phyloP scores from a whole-genome alignment of 2,888 invertebrate species.

The Mimachlamys varia region DNA sequence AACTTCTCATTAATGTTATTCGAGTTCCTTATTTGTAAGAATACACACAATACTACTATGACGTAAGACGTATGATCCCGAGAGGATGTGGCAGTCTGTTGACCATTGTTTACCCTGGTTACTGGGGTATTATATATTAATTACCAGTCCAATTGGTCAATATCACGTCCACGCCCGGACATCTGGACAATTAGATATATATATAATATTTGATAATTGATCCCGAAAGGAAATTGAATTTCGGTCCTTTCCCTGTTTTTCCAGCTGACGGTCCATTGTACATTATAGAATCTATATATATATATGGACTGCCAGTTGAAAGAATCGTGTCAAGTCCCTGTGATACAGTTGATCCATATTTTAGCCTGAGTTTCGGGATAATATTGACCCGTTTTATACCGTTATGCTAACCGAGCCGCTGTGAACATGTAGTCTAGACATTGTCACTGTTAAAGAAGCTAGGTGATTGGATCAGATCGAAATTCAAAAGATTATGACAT shows the following conservation, averaged over 20 bases:
- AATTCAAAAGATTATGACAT: too few relatives aligned
- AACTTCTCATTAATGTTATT: not conserved
- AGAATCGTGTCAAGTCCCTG: too few relatives aligned
- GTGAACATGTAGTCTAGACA: too few relatives aligned
- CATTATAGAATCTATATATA: too few relatives aligned
- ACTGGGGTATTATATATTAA: too few relatives aligned
- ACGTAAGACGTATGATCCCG: not conserved
- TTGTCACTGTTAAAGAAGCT: too few relatives aligned
- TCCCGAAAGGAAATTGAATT: not conserved
- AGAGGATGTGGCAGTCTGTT: not conserved
- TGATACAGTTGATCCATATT: not conserved
- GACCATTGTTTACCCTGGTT: too few relatives aligned
- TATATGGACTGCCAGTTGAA: too few relatives aligned
- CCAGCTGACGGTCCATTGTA: not conserved
- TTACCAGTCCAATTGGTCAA: not conserved
- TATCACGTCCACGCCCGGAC: not conserved
- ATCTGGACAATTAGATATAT: constrained; percentile 1
- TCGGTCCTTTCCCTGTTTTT: not conserved
- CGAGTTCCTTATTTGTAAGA: too few relatives aligned
- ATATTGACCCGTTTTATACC: not conserved
- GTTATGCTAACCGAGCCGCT: not conserved
- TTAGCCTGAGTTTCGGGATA: not conserved
- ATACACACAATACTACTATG: not conserved
- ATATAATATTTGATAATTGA: not conserved
- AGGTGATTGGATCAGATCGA: too few relatives aligned